These are phyloP conservation scores for Tauraco erythrolophus DNA, from an alignment of 2,113 vertebrate genomes.

Conservation along the genomic window DNA sequence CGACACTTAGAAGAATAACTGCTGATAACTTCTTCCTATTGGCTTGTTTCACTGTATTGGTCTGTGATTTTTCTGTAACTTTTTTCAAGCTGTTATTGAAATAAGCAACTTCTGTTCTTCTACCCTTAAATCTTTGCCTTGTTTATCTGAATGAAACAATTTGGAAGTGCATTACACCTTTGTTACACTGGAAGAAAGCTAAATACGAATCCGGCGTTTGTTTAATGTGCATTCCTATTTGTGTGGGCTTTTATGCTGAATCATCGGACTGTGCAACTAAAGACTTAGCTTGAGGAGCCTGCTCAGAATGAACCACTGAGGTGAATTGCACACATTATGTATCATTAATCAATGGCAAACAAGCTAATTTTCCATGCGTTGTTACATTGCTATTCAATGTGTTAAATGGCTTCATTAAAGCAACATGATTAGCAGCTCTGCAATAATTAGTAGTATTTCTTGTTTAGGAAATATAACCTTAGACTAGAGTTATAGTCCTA, in stretches of 20 bases:
- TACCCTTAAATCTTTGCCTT: not conserved
- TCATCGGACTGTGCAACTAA: not conserved
- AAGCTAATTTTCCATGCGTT: not conserved
- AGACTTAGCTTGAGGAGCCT: not conserved
- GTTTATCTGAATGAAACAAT: not conserved
- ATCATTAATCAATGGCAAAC: constrained; percentile 54
- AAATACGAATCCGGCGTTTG: not conserved
- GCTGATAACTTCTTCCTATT: not conserved
- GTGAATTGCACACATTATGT: not conserved
- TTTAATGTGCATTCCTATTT: not conserved
- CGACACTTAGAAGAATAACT: not conserved
- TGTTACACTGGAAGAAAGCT: not conserved
- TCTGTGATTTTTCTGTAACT: not conserved
- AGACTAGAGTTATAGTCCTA: not conserved
- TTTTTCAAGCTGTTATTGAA: not conserved
- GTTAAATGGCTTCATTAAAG: not conserved
- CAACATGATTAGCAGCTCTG: not conserved
- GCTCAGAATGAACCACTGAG: not conserved
- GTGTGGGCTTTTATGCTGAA: not conserved
- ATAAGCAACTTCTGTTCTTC: not conserved
- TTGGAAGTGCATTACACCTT: not conserved
- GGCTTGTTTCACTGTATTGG: not conserved
- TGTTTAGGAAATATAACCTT: not conserved
- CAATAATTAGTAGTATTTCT: not conserved
- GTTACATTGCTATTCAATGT: constrained; percentile 44